Evolutionary conservation across 2,113 vertebrate species (phyloP).

Genomic region (Octodon degus): DNA sequence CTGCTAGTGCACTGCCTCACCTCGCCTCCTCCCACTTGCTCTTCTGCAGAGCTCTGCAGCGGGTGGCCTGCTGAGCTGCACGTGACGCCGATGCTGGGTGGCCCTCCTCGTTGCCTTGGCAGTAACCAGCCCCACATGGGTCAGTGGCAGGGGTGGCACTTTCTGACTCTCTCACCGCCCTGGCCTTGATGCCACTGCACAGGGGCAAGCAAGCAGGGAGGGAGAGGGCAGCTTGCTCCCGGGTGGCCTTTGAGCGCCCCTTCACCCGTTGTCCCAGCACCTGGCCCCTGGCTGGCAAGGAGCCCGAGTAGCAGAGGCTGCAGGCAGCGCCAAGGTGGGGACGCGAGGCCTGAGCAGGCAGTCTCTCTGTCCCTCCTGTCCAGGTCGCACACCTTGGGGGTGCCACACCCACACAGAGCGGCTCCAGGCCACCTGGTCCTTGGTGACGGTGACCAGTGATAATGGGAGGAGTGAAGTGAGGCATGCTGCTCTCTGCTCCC

Average conservation of each 20-base stretch:
- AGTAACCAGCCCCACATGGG: rapidly evolving
- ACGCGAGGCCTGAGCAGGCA: rapidly evolving
- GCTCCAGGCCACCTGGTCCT: not conserved
- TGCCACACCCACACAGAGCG: rapidly evolving
- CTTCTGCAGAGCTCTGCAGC: rapidly evolving
- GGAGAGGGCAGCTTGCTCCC: not conserved
- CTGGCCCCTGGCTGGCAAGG: not conserved
- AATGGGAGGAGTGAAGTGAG: rapidly evolving
- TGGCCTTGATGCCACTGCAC: rapidly evolving
- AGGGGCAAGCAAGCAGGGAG: rapidly evolving
- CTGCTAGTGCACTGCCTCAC: rapidly evolving
- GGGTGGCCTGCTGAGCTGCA: rapidly evolving
- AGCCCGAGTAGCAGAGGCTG: not conserved
- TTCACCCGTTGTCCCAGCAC: rapidly evolving
- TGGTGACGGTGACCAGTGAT: not conserved
- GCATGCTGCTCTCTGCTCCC: rapidly evolving
- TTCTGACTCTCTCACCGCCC: not conserved
- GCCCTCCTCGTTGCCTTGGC: not conserved
- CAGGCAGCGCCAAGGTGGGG: rapidly evolving
- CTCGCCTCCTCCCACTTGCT: rapidly evolving
- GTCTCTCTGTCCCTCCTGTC: not conserved
- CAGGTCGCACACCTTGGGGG: rapidly evolving
- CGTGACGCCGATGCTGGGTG: rapidly evolving
- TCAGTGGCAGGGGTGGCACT: rapidly evolving
- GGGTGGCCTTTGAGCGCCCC: rapidly evolving